phyloP scores from a whole-genome alignment of 2,113 vertebrate genomes.

The Tinamus guttatus region DNA sequence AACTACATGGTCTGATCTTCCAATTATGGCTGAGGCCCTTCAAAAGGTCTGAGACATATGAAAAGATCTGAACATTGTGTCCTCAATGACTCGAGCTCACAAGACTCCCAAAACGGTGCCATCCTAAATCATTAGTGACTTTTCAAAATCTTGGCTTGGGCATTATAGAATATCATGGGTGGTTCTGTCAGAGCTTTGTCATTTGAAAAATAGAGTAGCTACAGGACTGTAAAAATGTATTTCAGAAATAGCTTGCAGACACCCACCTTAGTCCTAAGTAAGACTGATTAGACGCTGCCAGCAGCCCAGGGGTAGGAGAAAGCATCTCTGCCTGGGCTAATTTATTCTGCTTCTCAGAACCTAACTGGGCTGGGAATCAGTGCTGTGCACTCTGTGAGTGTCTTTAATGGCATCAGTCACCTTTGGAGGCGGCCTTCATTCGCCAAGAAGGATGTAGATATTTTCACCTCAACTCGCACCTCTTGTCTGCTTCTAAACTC shows the following conservation, averaged over 20 bases:
- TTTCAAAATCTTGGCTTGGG: not conserved
- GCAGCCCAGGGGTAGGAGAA: not conserved
- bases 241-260: constrained; percentile 14
- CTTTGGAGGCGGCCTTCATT: not conserved
- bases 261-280: not conserved
- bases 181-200: not conserved
- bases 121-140: not conserved
- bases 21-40: not conserved
- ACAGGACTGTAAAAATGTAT: not conserved
- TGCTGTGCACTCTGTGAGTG: not conserved
- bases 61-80: not conserved
- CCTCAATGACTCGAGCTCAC: not conserved
- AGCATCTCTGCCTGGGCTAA: not conserved
- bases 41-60: not conserved
- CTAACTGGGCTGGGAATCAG: not conserved
- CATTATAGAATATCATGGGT: not conserved
- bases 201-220: not conserved
- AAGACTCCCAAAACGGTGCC: not conserved
- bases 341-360: not conserved
- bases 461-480: not conserved
- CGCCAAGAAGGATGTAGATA: not conserved
- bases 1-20: not conserved
- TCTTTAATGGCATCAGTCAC: not conserved
- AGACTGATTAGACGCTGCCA: not conserved
- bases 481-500: not conserved